Conservation (phyloP, 2,797 vertebrate species). For the Dromococcyx pavoninus region DNA sequence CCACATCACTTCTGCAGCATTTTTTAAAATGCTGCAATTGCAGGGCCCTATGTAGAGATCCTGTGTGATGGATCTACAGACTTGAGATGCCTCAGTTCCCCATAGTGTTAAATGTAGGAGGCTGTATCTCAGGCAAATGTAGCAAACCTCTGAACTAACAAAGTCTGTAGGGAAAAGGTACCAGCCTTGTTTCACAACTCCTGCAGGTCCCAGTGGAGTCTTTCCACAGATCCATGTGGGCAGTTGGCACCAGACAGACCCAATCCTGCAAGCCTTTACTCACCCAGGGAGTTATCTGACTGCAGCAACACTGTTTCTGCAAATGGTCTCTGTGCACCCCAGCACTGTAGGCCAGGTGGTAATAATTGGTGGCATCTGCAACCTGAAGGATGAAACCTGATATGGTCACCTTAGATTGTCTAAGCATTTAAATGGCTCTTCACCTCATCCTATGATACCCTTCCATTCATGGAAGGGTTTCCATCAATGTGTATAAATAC, state of each 20-base stretch:
- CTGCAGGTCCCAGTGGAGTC: rapidly evolving
- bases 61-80: rapidly evolving
- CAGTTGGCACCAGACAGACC: not conserved
- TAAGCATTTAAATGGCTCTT: not conserved
- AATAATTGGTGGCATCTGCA: not conserved
- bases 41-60: not conserved
- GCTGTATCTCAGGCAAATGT: not conserved
- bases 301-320: not conserved
- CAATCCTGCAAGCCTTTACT: not conserved
- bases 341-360: too few relatives aligned
- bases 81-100: not conserved
- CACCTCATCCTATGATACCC: not conserved
- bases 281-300: not conserved
- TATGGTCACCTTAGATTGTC: not conserved
- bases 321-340: not conserved
- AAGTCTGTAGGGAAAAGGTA: not conserved
- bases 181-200: constrained; percentile 1
- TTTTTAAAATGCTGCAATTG: not conserved
- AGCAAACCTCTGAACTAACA: not conserved
- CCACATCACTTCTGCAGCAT: not conserved
- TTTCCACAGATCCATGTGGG: not conserved
- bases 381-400: not conserved
- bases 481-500: not conserved
- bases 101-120: not conserved
- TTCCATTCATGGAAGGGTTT: too few relatives aligned